A percentile compares a stretch with the other conserved stretches of the same genome.
phyloP scores from a whole-genome alignment of 1,140 invertebrate species.

The Rhynchophorus ferrugineus region DNA sequence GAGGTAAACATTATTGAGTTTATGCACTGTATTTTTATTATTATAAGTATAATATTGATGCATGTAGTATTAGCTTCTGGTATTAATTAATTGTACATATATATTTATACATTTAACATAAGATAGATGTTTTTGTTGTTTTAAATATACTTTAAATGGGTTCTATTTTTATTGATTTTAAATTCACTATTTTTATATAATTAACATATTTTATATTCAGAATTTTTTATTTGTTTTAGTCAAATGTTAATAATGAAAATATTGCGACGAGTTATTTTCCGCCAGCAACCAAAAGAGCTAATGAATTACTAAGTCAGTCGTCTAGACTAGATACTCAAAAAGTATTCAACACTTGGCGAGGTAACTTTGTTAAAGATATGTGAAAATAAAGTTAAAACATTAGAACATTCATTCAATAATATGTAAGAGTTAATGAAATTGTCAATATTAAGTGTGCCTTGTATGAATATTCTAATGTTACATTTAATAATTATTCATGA shows the following conservation, averaged over 20 bases:
- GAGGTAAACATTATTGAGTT: conserved; percentile 11
- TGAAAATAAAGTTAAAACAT: conserved; percentile 7
- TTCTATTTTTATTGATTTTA: too few species aligned
- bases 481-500: conserved; percentile 10
- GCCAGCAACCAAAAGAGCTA: conserved; percentile 49
- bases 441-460: not conserved
- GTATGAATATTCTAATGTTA: too few species aligned
- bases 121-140: too few species aligned
- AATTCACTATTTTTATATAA: too few species aligned
- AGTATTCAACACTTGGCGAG: conserved; percentile 47
- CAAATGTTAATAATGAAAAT: conserved; percentile 52
- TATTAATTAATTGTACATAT: too few species aligned
- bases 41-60: too few species aligned
- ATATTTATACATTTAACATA: too few species aligned
- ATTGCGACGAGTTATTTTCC: conserved; percentile 66
- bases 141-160: too few species aligned
- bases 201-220: too few species aligned
- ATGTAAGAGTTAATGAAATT: not conserved
- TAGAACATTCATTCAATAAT: conserved; percentile 4
- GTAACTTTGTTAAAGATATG: conserved; percentile 34
- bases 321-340: conserved; percentile 43
- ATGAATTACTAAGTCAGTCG: conserved; percentile 47
- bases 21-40: not conserved
- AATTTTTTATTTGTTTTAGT: conserved; percentile 39
- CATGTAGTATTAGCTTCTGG: too few species aligned